Conservation (phyloP, 2,888 invertebrate species). For the Lithodes maja region DNA sequence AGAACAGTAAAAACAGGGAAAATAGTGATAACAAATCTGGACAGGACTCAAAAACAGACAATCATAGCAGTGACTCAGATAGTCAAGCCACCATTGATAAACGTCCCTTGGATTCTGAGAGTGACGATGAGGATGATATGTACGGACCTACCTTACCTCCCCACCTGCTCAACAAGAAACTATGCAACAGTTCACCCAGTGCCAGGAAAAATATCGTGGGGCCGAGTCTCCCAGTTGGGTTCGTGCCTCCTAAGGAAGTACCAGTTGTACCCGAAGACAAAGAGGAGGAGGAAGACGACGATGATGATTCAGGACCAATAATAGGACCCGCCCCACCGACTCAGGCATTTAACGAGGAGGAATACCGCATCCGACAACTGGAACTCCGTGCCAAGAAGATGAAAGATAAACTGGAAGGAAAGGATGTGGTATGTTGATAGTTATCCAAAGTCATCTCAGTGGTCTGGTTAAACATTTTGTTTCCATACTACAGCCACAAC, state of each 20-base stretch:
- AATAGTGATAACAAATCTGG: not conserved
- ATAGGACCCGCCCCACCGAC: slow-evolving; percentile 36
- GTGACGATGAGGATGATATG: slow-evolving; percentile 48
- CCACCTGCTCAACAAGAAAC: slow-evolving; percentile 39
- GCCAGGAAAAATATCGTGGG: slow-evolving; percentile 20
- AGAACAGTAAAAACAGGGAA: not conserved
- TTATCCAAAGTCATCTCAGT: too few relatives aligned
- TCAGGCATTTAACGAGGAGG: slow-evolving; percentile 28
- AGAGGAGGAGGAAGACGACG: not conserved
- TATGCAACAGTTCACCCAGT: not conserved
- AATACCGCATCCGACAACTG: slow-evolving; percentile 41
- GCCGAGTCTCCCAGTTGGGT: slow-evolving; percentile 29
- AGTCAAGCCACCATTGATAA: not conserved
- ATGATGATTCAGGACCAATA: slow-evolving; percentile 7
- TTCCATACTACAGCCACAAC: too few relatives aligned
- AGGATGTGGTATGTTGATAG: slow-evolving; percentile 26
- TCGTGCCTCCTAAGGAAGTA: slow-evolving; percentile 14
- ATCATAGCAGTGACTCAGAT: not conserved
- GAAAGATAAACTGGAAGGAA: slow-evolving; percentile 48
- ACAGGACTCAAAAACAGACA: not conserved
- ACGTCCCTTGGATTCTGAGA: not conserved
- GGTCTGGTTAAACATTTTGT: not conserved
- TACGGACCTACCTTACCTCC: slow-evolving; percentile 56
- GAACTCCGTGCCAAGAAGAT: slow-evolving; percentile 51
- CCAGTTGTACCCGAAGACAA: not conserved